A percentile compares a stretch with the other conserved stretches of the same genome.
phyloP scores from a whole-genome alignment of 1,140 invertebrate species.

The Hestina assimilis region DNA sequence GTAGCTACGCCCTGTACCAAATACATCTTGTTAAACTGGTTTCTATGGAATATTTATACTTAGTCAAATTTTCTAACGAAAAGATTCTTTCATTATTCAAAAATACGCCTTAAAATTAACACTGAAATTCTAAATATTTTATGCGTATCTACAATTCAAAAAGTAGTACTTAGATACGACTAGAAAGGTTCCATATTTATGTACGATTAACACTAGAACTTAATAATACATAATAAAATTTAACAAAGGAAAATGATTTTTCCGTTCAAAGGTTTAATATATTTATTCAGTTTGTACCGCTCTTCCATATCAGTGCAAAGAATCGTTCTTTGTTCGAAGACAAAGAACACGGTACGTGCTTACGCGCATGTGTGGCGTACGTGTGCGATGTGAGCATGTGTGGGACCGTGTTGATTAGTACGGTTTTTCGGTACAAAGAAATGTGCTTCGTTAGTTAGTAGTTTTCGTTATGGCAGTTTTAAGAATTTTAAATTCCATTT shows the following conservation, averaged over 20 bases:
- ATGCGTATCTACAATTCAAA: too few species aligned
- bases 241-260: conserved; percentile 8
- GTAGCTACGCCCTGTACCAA: too few species aligned
- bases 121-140: too few species aligned
- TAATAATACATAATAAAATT: not conserved
- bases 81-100: too few species aligned
- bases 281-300: conserved; percentile 4
- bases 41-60: too few species aligned
- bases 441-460: conserved; percentile 10
- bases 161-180: too few species aligned
- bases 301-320: conserved; percentile 18
- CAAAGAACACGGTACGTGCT: conserved; percentile 34
- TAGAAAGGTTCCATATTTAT: too few species aligned
- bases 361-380: too few species aligned
- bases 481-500: not conserved
- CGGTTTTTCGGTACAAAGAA: conserved; percentile 33
- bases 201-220: too few species aligned
- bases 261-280: conserved; percentile 18
- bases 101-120: too few species aligned
- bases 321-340: conserved; percentile 38
- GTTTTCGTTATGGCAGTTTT: not conserved
- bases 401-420: conserved; percentile 25
- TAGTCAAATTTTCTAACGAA: too few species aligned
- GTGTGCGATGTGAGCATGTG: not conserved
- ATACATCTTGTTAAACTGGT: too few species aligned